These are phyloP conservation scores for Brachypalpus laphriformis DNA, from an alignment of 2,888 invertebrate genomes.

Conservation along the genomic window DNA sequence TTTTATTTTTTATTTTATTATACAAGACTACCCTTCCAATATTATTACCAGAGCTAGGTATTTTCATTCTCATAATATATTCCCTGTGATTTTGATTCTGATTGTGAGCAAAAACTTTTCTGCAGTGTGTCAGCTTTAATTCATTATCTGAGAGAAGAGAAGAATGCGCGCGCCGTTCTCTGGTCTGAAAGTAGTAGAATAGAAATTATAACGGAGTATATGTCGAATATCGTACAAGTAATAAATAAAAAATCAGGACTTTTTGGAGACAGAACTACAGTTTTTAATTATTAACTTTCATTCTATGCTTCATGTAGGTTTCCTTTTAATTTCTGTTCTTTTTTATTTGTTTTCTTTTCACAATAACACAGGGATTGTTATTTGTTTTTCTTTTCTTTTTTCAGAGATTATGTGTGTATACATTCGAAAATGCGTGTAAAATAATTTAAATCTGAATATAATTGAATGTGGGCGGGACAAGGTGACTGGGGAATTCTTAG, in stretches of 20 bases:
- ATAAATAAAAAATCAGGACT: slow-evolving; percentile 47
- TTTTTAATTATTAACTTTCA: slow-evolving; percentile 58
- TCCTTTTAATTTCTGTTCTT: slow-evolving; percentile 16
- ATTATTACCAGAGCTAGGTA: slow-evolving; percentile 64
- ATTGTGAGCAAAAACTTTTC: slow-evolving; percentile 29
- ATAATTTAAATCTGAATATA: slow-evolving; percentile 60
- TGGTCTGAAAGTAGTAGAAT: slow-evolving; percentile 70
- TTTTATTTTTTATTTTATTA: slow-evolving; percentile 27
- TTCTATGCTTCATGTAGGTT: slow-evolving; percentile 47
- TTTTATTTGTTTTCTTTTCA: slow-evolving; percentile 38
- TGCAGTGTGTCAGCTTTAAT: slow-evolving; percentile 49
- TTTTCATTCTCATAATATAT: slow-evolving; percentile 46
- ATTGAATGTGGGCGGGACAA: slow-evolving; percentile 26
- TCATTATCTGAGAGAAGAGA: slow-evolving; percentile 15
- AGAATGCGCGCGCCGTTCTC: slow-evolving; percentile 8
- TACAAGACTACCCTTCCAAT: slow-evolving; percentile 50
- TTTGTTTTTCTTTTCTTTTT: slow-evolving; percentile 19
- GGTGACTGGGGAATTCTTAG: slow-evolving; percentile 32
- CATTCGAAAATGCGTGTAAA: slow-evolving; percentile 43
- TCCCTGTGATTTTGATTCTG: slow-evolving; percentile 43
- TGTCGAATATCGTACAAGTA: slow-evolving; percentile 48
- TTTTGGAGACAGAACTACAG: slow-evolving; percentile 60
- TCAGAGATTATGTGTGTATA: slow-evolving; percentile 30
- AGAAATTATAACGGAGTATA: slow-evolving; percentile 64
- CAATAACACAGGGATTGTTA: slow-evolving; percentile 64